Evolutionary conservation across 2,797 vertebrate species (phyloP), one percentile per base, ranked within the genome.

Genomic region (Eurystomus glaucurus): DNA sequence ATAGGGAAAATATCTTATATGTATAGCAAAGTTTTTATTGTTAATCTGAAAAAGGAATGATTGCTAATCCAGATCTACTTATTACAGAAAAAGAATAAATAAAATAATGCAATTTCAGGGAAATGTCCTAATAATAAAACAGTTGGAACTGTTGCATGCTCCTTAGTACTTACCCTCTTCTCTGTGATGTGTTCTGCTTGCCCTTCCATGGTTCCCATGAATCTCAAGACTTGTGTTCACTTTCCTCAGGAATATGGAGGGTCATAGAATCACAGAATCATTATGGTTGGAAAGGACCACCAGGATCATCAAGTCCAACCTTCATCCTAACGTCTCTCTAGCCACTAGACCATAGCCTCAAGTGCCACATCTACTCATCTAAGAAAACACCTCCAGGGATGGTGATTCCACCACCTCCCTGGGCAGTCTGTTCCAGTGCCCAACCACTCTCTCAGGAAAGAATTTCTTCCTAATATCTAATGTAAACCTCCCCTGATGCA

Each of bases 121-220:
- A 31, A 33, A 14, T 14, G 28, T 65, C 29, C 41, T 65, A 14
- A 31, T 54, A 26, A 45, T 50, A 37, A 33, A 46, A 18, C 6
- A 29, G 9, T 60, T 55, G 29, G 15, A 25, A 21, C 6, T 60
- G 20, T 61, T 51, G 22, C 14, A 14, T 33, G 5, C 8, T 51
- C n/a, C 28, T 55, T 41, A 25, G 8, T 71, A 45, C 46, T 8
- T 2, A n/a, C 20, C 11, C 28, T 61, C 14, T 69, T 69, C 45
- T 75, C 31, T 70, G 28, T 25, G 39, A 18, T 6, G 41, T 28
- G 12, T 28, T 43, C 10, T 6, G 5, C 5, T 84, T 54, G 26
- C 10, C 8, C 13, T 76, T 80, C 25, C 39, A 28, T 2, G 0
- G 11, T 8, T 35, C 14, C 69, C 1, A 0, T n/a, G 41, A 26